phyloP scores from a whole-genome alignment of 2,888 invertebrate genomes.

The Leptopterna dolabrata region DNA sequence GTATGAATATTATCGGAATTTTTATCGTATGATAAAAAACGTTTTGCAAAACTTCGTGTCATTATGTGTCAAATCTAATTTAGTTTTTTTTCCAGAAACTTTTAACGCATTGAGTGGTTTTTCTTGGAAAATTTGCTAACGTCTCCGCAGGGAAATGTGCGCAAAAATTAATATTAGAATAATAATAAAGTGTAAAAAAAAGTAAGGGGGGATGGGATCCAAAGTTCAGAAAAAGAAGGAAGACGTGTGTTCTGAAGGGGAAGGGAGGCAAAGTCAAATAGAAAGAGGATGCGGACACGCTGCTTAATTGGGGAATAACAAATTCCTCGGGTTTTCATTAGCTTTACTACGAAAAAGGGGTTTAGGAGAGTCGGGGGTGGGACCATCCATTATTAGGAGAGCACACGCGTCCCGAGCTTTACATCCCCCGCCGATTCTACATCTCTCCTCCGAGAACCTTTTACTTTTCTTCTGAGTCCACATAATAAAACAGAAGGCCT shows the following conservation, averaged over 20 bases:
- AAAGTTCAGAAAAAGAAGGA: background rate
- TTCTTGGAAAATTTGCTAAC: no score
- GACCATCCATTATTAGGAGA: constrained; percentile 24
- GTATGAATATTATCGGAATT: no score
- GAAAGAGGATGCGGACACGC: constrained; percentile 33
- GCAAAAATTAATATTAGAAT: no score
- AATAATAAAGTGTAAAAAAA: background rate
- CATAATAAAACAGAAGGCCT: constrained; percentile 44
- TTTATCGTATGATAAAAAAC: no score
- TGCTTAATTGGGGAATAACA: constrained; percentile 46
- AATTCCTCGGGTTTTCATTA: constrained; percentile 46
- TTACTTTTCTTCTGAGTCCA: constrained; percentile 40
- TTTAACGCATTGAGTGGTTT: no score
- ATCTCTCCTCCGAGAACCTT: background rate
- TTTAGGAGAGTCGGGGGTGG: background rate
- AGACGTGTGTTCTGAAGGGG: background rate
- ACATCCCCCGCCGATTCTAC: background rate
- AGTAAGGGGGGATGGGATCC: background rate
- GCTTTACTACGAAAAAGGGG: constrained; percentile 11
- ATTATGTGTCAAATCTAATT: no score
- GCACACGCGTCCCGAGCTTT: constrained; percentile 1
- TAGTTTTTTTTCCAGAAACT: no score
- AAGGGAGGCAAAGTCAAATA: background rate
- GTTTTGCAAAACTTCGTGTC: no score
- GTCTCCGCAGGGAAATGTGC: no score